phyloP scores from a whole-genome alignment of 2,888 invertebrate species.

The Drosophila pegasa region DNA sequence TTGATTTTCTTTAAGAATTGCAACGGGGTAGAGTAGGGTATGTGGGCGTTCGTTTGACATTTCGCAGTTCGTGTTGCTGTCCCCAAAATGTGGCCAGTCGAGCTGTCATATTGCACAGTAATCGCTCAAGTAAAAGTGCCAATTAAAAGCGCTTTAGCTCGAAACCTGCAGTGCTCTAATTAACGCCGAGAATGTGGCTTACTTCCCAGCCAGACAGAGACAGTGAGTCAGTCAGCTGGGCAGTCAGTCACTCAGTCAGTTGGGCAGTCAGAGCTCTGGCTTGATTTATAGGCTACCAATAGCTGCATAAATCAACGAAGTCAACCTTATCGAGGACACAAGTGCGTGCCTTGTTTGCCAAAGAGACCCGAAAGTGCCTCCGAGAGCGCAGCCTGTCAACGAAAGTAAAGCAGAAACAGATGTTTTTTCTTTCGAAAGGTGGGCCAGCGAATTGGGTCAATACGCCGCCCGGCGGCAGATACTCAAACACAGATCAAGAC shows the following conservation, averaged over 20 bases:
- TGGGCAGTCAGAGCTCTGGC: slow-evolving; percentile 40
- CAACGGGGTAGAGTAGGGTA: slow-evolving; percentile 23
- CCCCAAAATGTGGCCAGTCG: slow-evolving; percentile 8
- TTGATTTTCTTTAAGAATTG: slow-evolving; percentile 32
- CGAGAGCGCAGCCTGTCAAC: slow-evolving; percentile 67
- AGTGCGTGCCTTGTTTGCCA: slow-evolving; percentile 73
- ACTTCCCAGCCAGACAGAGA: slow-evolving; percentile 7
- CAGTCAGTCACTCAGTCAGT: slow-evolving; percentile 43
- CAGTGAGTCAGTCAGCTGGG: slow-evolving; percentile 29
- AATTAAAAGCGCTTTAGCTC: slow-evolving; percentile 66
- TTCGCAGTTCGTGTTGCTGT: slow-evolving; percentile 22
- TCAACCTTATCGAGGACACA: slow-evolving; percentile 71
- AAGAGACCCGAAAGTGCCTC: slow-evolving; percentile 29
- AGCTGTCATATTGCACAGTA: slow-evolving; percentile 71
- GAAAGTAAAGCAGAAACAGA: slow-evolving; percentile 74
- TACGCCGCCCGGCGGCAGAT: slow-evolving; percentile 66
- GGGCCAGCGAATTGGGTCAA: slow-evolving; percentile 69
- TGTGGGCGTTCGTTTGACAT: slow-evolving; percentile 48
- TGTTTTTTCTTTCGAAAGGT: slow-evolving; percentile 59
- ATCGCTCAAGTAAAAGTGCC: slow-evolving; percentile 70
- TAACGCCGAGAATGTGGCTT: slow-evolving; percentile 59
- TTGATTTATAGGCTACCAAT: slow-evolving; percentile 64
- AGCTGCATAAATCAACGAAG: slow-evolving; percentile 66
- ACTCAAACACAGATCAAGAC: slow-evolving; percentile 32
- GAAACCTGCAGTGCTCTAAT: slow-evolving; percentile 57